Base-by-base conservation (phyloP, 2,888 invertebrate genomes). In the Caradrina kadenii region DNA sequence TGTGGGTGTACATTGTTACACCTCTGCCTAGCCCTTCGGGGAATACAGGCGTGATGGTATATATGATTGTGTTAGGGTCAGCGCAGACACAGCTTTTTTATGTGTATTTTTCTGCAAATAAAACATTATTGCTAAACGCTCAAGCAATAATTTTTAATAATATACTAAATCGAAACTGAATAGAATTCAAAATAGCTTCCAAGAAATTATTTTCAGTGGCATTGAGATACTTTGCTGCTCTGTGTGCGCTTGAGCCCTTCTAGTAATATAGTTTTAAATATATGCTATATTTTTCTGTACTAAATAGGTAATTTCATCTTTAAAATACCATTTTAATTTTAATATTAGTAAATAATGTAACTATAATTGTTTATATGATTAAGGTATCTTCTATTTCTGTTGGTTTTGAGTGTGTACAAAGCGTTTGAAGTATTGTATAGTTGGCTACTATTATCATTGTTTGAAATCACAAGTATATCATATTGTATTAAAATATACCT, bases 351-450 rank as follows among this genome's bases (percentile, higher is more conserved):
- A n/a, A 42, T 73, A 62, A 45, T 79, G 50, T 76, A 66, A 62
- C 22, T 55, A 55, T 54, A 62, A 7, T 13, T 66, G 64, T 73
- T 78, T 50, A 62, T 45, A 55, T 74, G 42, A 26, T 55, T 45
- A 65, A 49, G 49, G 39, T 59, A 31, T 73, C 21, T 55, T 50
- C 19, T 15, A 31, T 42, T 71, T 75, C 49, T 45, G 19, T 67
- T 53, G 35, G 52, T 67, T 79, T 76, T 79, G 19, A 19, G 68
- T 61, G 53, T 79, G 80, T 74, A 79, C 80, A 76, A 74, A 79
- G 74, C 61, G 55, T 58, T 76, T 48, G 10, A 59, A 52, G 19
- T 73, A 66, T 60, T 76, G 50, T 61, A 59, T 67, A 74, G 59
- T 31, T 26, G 50, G 17, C 61, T 58, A 61, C 1, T 59, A 49